phyloP scores from a whole-genome alignment of 2,797 vertebrate species.

The Chlorospingus semifuscus region DNA sequence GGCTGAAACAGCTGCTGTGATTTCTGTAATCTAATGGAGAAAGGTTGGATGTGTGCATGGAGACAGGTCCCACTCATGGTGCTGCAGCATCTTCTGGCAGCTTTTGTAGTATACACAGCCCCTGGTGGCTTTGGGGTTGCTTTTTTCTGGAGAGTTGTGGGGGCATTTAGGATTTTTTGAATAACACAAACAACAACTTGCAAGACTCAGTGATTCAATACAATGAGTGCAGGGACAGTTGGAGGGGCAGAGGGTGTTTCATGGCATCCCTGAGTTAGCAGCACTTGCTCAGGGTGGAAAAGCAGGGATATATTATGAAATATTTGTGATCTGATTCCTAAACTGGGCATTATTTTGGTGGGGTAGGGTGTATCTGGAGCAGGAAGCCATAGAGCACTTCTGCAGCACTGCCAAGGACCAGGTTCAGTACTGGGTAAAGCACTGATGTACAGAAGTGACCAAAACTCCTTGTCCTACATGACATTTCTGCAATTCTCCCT shows the following conservation, averaged over 20 bases:
- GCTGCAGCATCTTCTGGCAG: not conserved
- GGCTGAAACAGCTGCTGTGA: accelerated
- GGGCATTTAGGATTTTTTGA: not conserved
- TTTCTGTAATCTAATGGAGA: not conserved
- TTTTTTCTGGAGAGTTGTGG: not conserved
- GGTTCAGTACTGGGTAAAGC: not conserved
- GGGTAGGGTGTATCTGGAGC: not conserved
- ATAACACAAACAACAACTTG: not conserved
- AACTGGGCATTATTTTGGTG: not conserved
- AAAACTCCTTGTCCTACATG: accelerated
- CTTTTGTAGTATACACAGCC: not conserved
- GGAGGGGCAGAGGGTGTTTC: not conserved
- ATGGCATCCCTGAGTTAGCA: not conserved
- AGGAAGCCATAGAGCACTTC: not conserved
- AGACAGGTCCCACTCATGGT: accelerated
- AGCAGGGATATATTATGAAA: not conserved
- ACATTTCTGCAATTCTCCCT: not conserved
- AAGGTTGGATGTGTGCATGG: not conserved
- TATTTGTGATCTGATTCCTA: not conserved
- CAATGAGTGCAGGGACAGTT: accelerated
- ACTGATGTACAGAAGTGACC: not conserved
- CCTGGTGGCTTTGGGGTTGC: not conserved
- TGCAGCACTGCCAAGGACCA: not conserved
- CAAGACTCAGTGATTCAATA: not conserved
- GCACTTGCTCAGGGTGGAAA: not conserved